Base-by-base conservation (phyloP, 2,113 vertebrate species). In the Limanda limanda region DNA sequence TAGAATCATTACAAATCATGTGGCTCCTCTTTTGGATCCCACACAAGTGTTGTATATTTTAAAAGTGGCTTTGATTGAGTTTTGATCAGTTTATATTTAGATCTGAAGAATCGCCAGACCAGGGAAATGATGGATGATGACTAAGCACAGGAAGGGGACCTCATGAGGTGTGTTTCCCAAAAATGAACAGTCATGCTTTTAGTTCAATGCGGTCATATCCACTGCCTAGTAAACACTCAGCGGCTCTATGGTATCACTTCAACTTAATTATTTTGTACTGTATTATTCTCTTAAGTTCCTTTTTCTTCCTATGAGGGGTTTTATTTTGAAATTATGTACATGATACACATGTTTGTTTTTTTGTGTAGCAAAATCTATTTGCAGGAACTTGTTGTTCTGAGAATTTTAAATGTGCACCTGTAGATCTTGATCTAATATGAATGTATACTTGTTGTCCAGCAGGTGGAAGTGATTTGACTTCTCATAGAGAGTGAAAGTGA, bases 131-230 rank as follows among this genome's bases (percentile, higher is more conserved):
- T 7, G 18, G 47, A 51, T 18, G 4, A 4, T 17, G 65, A 80
- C 59, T 64, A 23, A 69, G 71, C 71, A 75, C 18, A 45, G 45
- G 0, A 4, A 40, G 17, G 17, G n/a, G 40, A 25, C 31, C 14
- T 37, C 15, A 35, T 48, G 25, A 20, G 15, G 20, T 61, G 3
- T 10, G 1, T 21, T 17, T 2, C 23, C 35, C 21, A 5, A 80
- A 69, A 74, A 10, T 60, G 71, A 47, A 47, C 23, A 24, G 67
- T 76, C 79, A 81, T 66, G 67, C 45, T 60, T 21, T 74, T 12
- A 18, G 57, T 21, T 20, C 54, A 71, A 1, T 18, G 35, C 8
- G 45, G 3, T 25, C 8, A n/a, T 17, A 61, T 40, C 20, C 14
- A 12, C 21, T 21, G 21, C 23, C 11, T 48, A 48, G n/a, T 10